These are phyloP conservation scores for Volucella inflata DNA, from an alignment of 2,888 invertebrate genomes.

Conservation along the genomic window DNA sequence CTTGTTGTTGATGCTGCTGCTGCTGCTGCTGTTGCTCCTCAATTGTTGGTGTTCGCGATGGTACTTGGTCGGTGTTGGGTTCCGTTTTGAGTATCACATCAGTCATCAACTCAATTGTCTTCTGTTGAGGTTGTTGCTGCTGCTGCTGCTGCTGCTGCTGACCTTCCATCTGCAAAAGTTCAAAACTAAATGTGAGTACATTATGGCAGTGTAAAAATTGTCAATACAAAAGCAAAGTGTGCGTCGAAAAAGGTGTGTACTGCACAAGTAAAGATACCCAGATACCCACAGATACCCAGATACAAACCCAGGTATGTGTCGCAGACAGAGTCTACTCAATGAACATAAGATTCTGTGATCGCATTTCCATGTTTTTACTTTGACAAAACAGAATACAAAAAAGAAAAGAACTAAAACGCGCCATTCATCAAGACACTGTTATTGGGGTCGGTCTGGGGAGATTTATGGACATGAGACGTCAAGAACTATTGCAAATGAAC, in stretches of 20 bases:
- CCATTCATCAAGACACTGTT: too few relatives aligned
- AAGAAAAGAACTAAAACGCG: too few relatives aligned
- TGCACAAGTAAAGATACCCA: conserved; percentile 2
- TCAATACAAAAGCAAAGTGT: not conserved
- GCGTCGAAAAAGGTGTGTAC: conserved; percentile 23
- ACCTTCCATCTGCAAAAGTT: conserved; percentile 83
- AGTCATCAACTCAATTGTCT: conserved; percentile 76
- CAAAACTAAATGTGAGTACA: conserved; percentile 65
- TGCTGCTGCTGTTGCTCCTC: conserved; percentile 77
- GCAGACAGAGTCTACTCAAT: conserved; percentile 18
- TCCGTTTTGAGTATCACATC: conserved; percentile 61
- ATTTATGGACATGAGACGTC: conserved; percentile 1
- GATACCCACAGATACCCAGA: not conserved
- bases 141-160: conserved; percentile 80
- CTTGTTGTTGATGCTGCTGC: conserved; percentile 78
- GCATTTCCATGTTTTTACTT: conserved; percentile 28
- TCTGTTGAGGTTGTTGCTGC: conserved; percentile 76
- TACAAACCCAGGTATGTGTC: conserved; percentile 5
- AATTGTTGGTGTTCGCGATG: conserved; percentile 78
- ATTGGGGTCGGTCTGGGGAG: too few relatives aligned
- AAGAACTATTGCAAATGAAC: conserved; percentile 1
- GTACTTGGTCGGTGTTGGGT: conserved; percentile 60
- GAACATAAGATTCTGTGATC: conserved; percentile 49
- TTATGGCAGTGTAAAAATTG: not conserved
- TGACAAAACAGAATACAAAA: too few relatives aligned